Conservation (phyloP, 2,113 vertebrate species). For the Phrynocephalus versicolor region DNA sequence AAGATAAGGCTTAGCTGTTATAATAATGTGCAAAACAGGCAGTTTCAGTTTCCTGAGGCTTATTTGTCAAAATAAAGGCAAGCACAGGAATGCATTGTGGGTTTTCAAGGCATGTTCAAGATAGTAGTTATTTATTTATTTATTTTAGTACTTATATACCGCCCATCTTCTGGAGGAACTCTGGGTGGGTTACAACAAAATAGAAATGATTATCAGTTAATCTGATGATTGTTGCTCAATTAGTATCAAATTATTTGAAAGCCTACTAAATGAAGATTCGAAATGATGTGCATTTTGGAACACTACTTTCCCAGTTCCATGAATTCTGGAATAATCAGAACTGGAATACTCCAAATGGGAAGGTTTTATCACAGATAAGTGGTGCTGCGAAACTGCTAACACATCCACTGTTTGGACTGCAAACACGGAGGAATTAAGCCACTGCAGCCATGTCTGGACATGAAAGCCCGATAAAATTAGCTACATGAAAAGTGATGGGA, state of each 20-base stretch:
- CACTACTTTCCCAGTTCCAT: background rate
- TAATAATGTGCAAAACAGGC: background rate
- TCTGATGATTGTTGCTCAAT: background rate
- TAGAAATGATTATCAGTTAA: too few species aligned
- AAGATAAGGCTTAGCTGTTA: background rate
- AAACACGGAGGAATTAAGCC: background rate
- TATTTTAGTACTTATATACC: too few species aligned
- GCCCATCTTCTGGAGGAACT: too few species aligned
- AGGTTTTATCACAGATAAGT: background rate
- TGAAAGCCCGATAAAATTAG: background rate
- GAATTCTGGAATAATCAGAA: background rate
- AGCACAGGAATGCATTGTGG: too few species aligned
- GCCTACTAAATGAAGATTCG: background rate
- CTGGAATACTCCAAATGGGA: background rate
- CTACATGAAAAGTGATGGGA: background rate
- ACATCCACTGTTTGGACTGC: background rate
- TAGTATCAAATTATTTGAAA: background rate
- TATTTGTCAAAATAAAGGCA: constrained; percentile 3
- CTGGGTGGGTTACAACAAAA: too few species aligned
- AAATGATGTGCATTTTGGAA: background rate
- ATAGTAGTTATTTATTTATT: too few species aligned
- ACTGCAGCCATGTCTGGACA: background rate
- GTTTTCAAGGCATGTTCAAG: background rate
- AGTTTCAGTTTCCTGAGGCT: background rate
- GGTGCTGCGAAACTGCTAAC: background rate